Conservation (phyloP, 1,140 invertebrate genomes). For the Babylonia areolata region DNA sequence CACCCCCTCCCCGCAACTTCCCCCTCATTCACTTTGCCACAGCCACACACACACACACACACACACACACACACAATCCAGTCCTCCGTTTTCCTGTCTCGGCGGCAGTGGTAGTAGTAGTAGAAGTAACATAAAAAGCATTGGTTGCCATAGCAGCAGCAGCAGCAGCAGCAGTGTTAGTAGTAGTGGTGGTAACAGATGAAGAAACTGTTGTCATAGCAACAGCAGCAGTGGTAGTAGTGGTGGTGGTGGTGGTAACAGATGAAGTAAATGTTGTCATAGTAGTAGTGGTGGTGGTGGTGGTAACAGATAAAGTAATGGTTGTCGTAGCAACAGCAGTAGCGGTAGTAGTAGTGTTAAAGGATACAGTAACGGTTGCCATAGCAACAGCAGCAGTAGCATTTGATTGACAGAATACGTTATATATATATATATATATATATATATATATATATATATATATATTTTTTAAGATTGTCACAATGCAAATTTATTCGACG, state of each 20-base stretch:
- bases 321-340: not conserved
- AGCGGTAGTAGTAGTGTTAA: not conserved
- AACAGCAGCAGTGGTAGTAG: conserved; percentile 28
- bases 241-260: conserved; percentile 21
- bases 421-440: too few relatives aligned
- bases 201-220: conserved; percentile 13
- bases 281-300: conserved; percentile 7
- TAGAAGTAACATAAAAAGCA: conserved; percentile 16
- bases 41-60: too few relatives aligned
- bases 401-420: too few relatives aligned
- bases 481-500: too few relatives aligned
- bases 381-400: too few relatives aligned
- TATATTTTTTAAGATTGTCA: too few relatives aligned
- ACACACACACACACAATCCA: too few relatives aligned
- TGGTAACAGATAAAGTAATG: not conserved
- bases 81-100: too few relatives aligned
- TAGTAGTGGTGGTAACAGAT: conserved; percentile 23
- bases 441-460: not conserved
- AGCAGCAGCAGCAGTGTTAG: conserved; percentile 25
- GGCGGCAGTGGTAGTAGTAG: conserved; percentile 25
- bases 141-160: conserved; percentile 7
- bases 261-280: not conserved
- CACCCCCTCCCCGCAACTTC: too few relatives aligned
- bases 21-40: too few relatives aligned
- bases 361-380: too few relatives aligned